phyloP scores from a whole-genome alignment of 2,888 invertebrate species.

The Apamea sordens region DNA sequence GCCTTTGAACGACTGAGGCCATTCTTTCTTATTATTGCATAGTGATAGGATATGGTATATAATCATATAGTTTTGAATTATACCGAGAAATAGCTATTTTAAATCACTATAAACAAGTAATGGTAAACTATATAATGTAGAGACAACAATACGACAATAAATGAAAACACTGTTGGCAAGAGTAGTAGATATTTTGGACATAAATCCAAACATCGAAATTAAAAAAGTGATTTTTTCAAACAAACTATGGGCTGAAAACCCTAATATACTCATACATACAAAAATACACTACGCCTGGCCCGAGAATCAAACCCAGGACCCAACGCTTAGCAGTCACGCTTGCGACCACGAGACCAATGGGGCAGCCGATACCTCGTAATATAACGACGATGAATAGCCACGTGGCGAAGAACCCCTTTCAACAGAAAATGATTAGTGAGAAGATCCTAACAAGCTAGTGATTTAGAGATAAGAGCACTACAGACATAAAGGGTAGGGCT shows the following conservation, averaged over 20 bases:
- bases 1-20: too few species aligned
- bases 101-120: too few species aligned
- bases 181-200: too few species aligned
- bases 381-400: background rate
- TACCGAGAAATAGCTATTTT: too few species aligned
- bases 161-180: too few species aligned
- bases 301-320: background rate
- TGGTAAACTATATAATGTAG: too few species aligned
- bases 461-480: slow-evolving; percentile 32
- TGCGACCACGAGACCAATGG: background rate
- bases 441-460: slow-evolving; percentile 16
- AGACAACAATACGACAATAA: too few species aligned
- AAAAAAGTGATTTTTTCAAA: too few species aligned
- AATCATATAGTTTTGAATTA: too few species aligned
- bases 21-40: background rate
- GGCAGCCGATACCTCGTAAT: background rate
- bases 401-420: slow-evolving; percentile 19
- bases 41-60: background rate
- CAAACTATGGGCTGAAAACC: background rate
- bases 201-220: too few species aligned
- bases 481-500: slow-evolving; percentile 33
- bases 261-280: too few species aligned
- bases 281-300: background rate
- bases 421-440: slow-evolving; percentile 22
- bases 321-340: background rate